Evolutionary conservation across 2,113 vertebrate species (phyloP).

Genomic region (Oxyura jamaicensis): DNA sequence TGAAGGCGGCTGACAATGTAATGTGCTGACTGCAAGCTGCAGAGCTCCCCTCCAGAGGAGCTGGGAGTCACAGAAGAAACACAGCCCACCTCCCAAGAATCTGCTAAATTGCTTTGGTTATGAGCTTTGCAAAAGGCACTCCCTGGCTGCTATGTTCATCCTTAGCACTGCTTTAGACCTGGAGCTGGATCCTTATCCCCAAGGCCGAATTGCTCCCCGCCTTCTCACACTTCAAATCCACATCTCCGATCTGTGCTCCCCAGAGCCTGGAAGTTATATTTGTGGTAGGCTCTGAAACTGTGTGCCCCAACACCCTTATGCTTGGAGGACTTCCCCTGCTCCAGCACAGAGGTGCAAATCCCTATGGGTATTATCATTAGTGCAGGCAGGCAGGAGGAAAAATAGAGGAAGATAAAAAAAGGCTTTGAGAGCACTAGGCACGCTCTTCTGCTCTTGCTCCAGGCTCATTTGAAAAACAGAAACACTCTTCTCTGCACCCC

Average conservation of each 20-base stretch:
- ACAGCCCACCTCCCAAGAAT: not conserved
- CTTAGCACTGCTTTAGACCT: not conserved
- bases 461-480: constrained; percentile 18
- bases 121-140: not conserved
- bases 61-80: not conserved
- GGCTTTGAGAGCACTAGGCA: not conserved
- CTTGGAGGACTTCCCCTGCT: not conserved
- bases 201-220: not conserved
- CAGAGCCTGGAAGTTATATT: not conserved
- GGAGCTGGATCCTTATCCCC: not conserved
- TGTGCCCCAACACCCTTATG: not conserved
- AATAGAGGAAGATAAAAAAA: not conserved
- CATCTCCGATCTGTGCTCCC: not conserved
- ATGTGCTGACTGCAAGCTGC: accelerated
- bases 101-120: not conserved
- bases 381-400: not conserved
- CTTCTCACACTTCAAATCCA: not conserved
- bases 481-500: not conserved
- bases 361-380: not conserved
- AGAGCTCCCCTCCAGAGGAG: not conserved
- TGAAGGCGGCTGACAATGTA: not conserved
- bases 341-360: not conserved
- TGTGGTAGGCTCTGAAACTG: not conserved
- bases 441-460: not conserved
- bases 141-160: not conserved